phyloP scores from a whole-genome alignment of 2,888 invertebrate species.

The Junonia oenone region DNA sequence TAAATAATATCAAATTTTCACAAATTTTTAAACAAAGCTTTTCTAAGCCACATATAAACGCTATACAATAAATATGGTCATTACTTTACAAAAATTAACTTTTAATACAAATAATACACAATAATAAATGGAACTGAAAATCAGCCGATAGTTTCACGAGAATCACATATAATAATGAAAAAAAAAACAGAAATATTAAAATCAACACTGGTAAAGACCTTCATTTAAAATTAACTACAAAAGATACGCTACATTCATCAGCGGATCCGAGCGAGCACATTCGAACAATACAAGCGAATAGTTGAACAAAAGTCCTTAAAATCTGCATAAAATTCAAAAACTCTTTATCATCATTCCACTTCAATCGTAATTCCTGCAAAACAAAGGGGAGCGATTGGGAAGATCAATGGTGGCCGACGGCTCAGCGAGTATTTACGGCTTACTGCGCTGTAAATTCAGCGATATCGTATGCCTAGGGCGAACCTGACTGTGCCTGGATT shows the following conservation, averaged over 20 bases:
- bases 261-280: not conserved
- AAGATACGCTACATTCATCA: not conserved
- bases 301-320: constrained; percentile 26
- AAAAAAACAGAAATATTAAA: not conserved
- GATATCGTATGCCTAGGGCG: constrained; percentile 52
- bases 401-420: constrained; percentile 55
- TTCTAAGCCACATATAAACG: too few relatives aligned
- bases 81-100: too few relatives aligned
- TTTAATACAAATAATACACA: too few relatives aligned
- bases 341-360: constrained; percentile 39
- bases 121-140: too few relatives aligned
- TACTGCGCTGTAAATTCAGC: constrained; percentile 63
- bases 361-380: constrained; percentile 40
- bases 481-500: constrained; percentile 23
- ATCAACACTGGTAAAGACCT: not conserved
- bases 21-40: too few relatives aligned
- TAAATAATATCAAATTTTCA: too few relatives aligned
- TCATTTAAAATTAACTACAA: not conserved
- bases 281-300: constrained; percentile 26
- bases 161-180: too few relatives aligned
- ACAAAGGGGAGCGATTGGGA: constrained; percentile 39
- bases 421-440: constrained; percentile 50
- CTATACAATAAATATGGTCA: too few relatives aligned
- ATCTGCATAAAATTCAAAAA: constrained; percentile 32
- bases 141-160: too few relatives aligned